phyloP scores from a whole-genome alignment of 2,888 invertebrate genomes.

The Sylvicola fuscatus region DNA sequence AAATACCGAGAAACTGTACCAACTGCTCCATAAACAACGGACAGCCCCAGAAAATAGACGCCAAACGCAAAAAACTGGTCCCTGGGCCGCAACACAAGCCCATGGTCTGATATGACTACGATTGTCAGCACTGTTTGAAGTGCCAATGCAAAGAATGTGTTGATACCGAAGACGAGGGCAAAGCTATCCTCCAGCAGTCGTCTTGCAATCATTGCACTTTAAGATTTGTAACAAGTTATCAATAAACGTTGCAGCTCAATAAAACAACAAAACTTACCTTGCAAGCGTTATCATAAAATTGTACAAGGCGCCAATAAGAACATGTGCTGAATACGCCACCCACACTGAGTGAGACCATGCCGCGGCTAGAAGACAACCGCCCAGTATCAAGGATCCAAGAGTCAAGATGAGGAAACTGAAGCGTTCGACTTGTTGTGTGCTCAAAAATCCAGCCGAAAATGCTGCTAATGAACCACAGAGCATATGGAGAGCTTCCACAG shows the following conservation, averaged over 20 bases:
- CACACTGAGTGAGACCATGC: conserved; percentile 37
- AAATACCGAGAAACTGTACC: too few species aligned
- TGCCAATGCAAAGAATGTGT: conserved; percentile 58
- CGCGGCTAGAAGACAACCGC: conserved; percentile 31
- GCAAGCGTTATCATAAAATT: conserved; percentile 54
- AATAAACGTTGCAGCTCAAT: not conserved
- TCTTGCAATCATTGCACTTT: conserved; percentile 70
- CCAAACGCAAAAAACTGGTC: too few species aligned
- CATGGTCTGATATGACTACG: too few species aligned
- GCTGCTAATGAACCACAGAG: conserved; percentile 42
- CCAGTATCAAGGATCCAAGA: conserved; percentile 31
- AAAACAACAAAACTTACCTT: conserved; percentile 18
- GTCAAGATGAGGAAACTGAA: conserved; percentile 27
- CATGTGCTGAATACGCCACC: conserved; percentile 57
- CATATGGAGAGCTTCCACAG: conserved; percentile 59
- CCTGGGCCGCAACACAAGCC: too few species aligned
- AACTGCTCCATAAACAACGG: too few species aligned
- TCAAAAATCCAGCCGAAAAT: conserved; percentile 26
- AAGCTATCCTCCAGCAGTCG: conserved; percentile 64
- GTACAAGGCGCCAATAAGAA: conserved; percentile 59
- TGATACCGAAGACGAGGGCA: conserved; percentile 78
- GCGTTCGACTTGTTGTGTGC: conserved; percentile 13
- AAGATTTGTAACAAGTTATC: not conserved
- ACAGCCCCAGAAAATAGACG: too few species aligned
- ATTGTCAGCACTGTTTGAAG: conserved; percentile 58